A percentile compares a stretch with the other conserved stretches of the same genome.
Evolutionary conservation across 2,113 vertebrate species (phyloP).

Genomic region (Eubucco bourcierii): DNA sequence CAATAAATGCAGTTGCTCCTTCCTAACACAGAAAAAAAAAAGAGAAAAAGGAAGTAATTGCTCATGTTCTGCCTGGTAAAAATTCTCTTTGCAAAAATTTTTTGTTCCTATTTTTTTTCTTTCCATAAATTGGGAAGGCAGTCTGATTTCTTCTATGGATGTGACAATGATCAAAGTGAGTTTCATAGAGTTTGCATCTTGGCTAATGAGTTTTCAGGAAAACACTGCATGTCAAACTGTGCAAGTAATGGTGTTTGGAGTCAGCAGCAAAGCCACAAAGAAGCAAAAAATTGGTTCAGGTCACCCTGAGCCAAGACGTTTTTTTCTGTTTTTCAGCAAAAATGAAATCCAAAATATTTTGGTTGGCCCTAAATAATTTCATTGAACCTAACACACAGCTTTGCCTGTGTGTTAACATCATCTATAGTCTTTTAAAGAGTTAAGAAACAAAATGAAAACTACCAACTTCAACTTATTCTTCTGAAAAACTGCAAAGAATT

Average conservation of each 20-base stretch:
- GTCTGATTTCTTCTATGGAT: background rate
- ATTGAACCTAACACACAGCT: background rate
- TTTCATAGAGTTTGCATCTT: slow-evolving; percentile 7
- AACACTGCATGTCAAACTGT: background rate
- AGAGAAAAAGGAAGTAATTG: background rate
- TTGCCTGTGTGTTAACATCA: background rate
- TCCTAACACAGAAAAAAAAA: background rate
- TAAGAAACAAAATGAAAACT: too few relatives aligned
- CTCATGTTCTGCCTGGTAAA: background rate
- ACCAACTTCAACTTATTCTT: background rate
- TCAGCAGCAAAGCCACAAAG: slow-evolving; percentile 40
- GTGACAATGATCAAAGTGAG: background rate
- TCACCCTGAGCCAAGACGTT: background rate
- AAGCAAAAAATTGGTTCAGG: slow-evolving; percentile 25
- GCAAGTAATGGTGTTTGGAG: slow-evolving; percentile 23
- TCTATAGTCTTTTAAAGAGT: background rate
- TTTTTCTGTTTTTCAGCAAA: slow-evolving; percentile 46
- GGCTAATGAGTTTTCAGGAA: slow-evolving; percentile 23
- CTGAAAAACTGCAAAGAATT: background rate
- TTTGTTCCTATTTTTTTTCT: background rate
- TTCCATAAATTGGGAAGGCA: background rate
- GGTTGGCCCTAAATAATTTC: background rate
- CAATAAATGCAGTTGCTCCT: background rate
- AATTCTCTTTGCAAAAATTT: background rate
- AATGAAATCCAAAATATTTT: slow-evolving; percentile 12